Percentiles rank a stretch among this genome's conserved stretches.
Evolutionary conservation across 2,113 vertebrate genomes (phyloP).

Genomic region (Zosterops lateralis): DNA sequence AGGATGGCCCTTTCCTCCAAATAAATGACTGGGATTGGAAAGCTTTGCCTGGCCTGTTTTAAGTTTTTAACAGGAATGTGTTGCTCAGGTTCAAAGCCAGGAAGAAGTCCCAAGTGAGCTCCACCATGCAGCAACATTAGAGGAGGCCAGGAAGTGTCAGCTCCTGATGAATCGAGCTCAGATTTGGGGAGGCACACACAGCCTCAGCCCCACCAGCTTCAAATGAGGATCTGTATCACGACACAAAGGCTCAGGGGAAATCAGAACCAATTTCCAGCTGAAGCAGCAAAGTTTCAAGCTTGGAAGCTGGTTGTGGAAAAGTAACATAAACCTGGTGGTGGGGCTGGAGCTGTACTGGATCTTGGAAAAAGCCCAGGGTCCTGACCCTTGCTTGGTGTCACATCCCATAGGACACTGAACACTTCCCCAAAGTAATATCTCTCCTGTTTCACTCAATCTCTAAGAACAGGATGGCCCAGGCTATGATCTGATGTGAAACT

Average conservation of each 20-base stretch:
- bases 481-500: background rate
- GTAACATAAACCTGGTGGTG: background rate
- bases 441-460: rapidly evolving
- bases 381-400: background rate
- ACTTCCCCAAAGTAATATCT: background rate
- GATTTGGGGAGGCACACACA: background rate
- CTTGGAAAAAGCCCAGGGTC: background rate
- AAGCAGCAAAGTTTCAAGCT: background rate
- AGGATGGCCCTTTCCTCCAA: background rate
- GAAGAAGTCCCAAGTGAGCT: background rate
- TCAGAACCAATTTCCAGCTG: background rate
- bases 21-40: background rate
- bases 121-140: background rate
- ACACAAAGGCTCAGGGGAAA: background rate
- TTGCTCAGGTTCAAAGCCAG: background rate
- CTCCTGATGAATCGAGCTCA: background rate
- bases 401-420: background rate
- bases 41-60: background rate
- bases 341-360: background rate
- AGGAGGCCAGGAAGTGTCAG: background rate
- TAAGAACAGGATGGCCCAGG: background rate
- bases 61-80: background rate
- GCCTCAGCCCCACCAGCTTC: background rate
- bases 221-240: background rate
- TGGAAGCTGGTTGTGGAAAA: background rate